phyloP scores from a whole-genome alignment of 2,888 invertebrate species.

The Drosophila picticornis region DNA sequence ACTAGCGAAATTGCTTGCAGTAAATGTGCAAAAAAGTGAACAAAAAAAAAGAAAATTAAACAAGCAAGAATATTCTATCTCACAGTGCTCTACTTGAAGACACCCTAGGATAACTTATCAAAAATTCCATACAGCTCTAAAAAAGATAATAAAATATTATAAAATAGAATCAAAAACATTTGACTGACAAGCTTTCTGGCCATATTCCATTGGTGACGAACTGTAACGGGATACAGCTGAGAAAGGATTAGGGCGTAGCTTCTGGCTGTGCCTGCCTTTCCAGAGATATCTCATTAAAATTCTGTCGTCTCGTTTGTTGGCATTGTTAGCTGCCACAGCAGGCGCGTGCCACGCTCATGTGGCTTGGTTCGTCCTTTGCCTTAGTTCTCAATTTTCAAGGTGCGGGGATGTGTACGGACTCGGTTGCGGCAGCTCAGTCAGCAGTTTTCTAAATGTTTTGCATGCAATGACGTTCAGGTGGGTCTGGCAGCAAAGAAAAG shows the following conservation, averaged over 20 bases:
- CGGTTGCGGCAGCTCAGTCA: slow-evolving; percentile 56
- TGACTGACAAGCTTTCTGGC: not conserved
- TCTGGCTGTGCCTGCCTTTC: slow-evolving; percentile 36
- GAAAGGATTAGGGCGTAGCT: slow-evolving; percentile 46
- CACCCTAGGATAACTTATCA: not conserved
- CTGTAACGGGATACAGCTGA: slow-evolving; percentile 12
- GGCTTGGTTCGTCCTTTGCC: slow-evolving; percentile 16
- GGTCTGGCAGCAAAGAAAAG: slow-evolving; percentile 5
- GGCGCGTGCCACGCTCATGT: slow-evolving; percentile 41
- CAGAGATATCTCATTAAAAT: slow-evolving; percentile 75
- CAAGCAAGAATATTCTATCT: not conserved
- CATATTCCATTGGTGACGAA: slow-evolving; percentile 3
- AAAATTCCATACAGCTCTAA: not conserved
- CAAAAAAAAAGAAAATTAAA: not conserved
- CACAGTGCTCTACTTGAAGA: not conserved
- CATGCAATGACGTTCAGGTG: slow-evolving; percentile 54
- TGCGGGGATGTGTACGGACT: not conserved
- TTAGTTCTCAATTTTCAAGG: slow-evolving; percentile 6
- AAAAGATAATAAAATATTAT: not conserved
- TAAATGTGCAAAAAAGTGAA: slow-evolving; percentile 49
- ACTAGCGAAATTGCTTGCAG: slow-evolving; percentile 72
- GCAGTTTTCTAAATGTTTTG: slow-evolving; percentile 50
- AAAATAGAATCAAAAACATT: not conserved
- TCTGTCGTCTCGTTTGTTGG: slow-evolving; percentile 53
- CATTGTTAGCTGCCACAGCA: slow-evolving; percentile 42